phyloP scores from a whole-genome alignment of 2,113 vertebrate species.

The Mormoops blainvillei region DNA sequence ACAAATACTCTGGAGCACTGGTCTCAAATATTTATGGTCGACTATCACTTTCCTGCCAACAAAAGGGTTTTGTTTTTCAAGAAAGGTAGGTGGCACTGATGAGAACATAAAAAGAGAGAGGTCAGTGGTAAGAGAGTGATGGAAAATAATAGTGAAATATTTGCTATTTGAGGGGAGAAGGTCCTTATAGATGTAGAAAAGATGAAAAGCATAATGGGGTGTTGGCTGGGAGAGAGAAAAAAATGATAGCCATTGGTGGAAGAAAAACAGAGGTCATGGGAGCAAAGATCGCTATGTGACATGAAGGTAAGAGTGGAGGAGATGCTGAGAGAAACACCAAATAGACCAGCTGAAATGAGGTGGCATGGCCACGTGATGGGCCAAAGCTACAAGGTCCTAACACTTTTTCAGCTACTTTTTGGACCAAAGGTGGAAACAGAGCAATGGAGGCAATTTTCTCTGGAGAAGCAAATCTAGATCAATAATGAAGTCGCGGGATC shows the following conservation, averaged over 20 bases:
- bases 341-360: neutral
- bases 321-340: neutral
- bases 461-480: neutral
- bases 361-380: neutral
- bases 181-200: neutral
- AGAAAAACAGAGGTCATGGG: neutral
- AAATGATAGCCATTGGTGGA: neutral
- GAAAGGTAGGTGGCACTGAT: neutral
- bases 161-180: neutral
- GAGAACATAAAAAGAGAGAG: neutral
- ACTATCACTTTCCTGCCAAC: neutral
- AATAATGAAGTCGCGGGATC: neutral
- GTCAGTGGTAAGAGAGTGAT: neutral
- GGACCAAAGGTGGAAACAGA: neutral
- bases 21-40: neutral
- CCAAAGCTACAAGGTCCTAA: neutral
- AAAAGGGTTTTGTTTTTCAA: neutral
- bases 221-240: neutral
- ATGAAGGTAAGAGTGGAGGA: neutral
- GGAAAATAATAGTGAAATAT: neutral
- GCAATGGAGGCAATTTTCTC: neutral
- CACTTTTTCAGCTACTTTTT: neutral
- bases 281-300: neutral
- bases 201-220: neutral
- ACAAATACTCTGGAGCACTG: neutral